Percentiles rank a stretch among this genome's conserved stretches.
These are phyloP conservation scores for Zaprionus tsacasi DNA, from an alignment of 1,140 invertebrate species.

Conservation along the genomic window DNA sequence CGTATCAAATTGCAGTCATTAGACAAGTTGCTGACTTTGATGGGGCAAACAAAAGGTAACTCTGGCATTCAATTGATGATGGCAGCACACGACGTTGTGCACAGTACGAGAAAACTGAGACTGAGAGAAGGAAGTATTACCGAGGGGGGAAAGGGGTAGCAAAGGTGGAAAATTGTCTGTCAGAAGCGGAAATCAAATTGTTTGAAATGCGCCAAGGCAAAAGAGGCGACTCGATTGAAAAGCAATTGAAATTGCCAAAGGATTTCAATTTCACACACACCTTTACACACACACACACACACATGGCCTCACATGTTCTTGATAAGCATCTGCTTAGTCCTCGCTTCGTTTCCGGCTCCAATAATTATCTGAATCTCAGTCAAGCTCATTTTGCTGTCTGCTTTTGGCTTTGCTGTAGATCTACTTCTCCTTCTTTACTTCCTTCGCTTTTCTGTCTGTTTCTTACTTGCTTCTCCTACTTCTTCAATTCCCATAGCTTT, in stretches of 20 bases:
- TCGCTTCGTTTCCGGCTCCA: not conserved
- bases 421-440: not conserved
- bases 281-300: not conserved
- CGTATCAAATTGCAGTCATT: slow-evolving; percentile 76
- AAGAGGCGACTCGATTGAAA: slow-evolving; percentile 38
- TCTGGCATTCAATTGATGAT: slow-evolving; percentile 53
- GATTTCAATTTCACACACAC: slow-evolving; percentile 15
- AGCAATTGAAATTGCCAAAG: slow-evolving; percentile 35
- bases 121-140: not conserved
- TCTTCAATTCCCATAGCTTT: too few species aligned
- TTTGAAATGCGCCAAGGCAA: slow-evolving; percentile 29
- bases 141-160: not conserved
- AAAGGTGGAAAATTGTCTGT: not conserved
- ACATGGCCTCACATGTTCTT: not conserved
- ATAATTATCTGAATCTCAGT: not conserved
- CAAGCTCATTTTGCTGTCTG: not conserved
- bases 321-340: not conserved
- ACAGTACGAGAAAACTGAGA: too few species aligned
- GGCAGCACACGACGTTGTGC: slow-evolving; percentile 18
- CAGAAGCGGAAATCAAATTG: slow-evolving; percentile 65
- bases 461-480: not conserved
- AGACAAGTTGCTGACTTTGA: slow-evolving; percentile 63
- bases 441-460: not conserved
- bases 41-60: slow-evolving; percentile 49
- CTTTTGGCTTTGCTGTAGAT: not conserved